phyloP scores from a whole-genome alignment of 2,888 invertebrate genomes.

The Parelbella ahira region DNA sequence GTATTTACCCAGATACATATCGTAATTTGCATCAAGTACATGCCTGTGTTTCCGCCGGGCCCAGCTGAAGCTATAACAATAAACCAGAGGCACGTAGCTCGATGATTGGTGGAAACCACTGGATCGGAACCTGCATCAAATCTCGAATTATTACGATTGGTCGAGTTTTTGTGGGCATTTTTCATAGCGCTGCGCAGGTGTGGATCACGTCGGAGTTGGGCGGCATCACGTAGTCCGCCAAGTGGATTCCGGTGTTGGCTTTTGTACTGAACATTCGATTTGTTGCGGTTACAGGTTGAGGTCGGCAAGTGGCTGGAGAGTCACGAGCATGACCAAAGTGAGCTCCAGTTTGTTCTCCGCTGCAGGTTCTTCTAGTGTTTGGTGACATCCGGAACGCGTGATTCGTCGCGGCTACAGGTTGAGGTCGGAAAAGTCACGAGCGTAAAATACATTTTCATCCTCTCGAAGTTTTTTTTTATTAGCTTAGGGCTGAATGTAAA shows the following conservation, averaged over 20 bases:
- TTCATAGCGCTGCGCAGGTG: constrained; percentile 33
- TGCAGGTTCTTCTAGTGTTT: constrained; percentile 4
- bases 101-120: constrained; percentile 21
- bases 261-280: constrained; percentile 36
- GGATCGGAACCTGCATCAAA: constrained; percentile 19
- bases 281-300: constrained; percentile 53
- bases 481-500: too few species aligned
- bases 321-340: constrained; percentile 30
- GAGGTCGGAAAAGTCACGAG: constrained; percentile 45
- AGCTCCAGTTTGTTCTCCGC: constrained; percentile 1
- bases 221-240: constrained; percentile 34
- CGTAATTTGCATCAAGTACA: too few species aligned
- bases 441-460: not conserved
- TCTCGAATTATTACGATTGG: constrained; percentile 20
- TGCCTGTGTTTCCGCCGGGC: not conserved
- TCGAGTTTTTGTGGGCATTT: constrained; percentile 25
- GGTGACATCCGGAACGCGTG: too few species aligned
- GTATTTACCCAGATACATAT: too few species aligned
- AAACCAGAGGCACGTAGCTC: constrained; percentile 19
- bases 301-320: constrained; percentile 43
- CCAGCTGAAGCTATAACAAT: constrained; percentile 6
- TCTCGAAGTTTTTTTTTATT: too few species aligned
- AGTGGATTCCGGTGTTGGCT: constrained; percentile 31
- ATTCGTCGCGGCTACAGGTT: constrained; percentile 67
- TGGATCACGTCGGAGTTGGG: constrained; percentile 35